Evolutionary conservation across 2,113 vertebrate genomes (phyloP).

Genomic region (Axis porcinus): DNA sequence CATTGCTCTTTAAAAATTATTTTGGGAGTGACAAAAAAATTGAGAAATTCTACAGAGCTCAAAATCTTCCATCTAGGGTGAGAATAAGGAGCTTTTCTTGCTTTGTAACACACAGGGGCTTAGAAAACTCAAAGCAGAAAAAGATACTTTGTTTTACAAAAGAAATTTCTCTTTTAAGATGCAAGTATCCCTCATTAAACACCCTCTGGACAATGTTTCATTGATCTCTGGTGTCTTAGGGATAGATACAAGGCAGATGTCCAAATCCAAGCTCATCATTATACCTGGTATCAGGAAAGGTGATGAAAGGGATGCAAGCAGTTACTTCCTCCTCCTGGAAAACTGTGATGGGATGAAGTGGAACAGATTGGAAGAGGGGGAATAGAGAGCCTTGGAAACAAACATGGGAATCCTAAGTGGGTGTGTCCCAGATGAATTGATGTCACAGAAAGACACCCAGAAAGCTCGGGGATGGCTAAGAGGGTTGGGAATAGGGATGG

Average conservation of each 20-base stretch:
- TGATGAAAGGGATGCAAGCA: background rate
- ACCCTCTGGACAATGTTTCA: background rate
- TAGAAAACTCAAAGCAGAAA: background rate
- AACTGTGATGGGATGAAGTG: background rate
- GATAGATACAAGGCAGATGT: background rate
- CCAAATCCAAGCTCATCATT: background rate
- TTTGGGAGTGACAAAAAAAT: conserved; percentile 19
- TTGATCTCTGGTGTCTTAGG: background rate
- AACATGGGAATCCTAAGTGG: background rate
- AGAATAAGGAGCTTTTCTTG: background rate
- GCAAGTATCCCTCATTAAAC: background rate
- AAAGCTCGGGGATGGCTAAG: background rate
- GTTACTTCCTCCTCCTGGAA: background rate
- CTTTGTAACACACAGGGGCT: background rate
- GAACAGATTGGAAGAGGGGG: background rate
- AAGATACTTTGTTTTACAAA: conserved; percentile 8
- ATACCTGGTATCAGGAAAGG: background rate
- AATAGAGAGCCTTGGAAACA: background rate
- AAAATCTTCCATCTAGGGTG: background rate
- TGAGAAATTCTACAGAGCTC: background rate
- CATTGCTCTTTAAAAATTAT: conserved; percentile 1
- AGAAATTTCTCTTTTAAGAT: background rate
- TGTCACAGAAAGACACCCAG: background rate
- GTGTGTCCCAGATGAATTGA: background rate
- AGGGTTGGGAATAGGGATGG: background rate